phyloP scores from a whole-genome alignment of 2,797 vertebrate genomes.

The Prunella strophiata region DNA sequence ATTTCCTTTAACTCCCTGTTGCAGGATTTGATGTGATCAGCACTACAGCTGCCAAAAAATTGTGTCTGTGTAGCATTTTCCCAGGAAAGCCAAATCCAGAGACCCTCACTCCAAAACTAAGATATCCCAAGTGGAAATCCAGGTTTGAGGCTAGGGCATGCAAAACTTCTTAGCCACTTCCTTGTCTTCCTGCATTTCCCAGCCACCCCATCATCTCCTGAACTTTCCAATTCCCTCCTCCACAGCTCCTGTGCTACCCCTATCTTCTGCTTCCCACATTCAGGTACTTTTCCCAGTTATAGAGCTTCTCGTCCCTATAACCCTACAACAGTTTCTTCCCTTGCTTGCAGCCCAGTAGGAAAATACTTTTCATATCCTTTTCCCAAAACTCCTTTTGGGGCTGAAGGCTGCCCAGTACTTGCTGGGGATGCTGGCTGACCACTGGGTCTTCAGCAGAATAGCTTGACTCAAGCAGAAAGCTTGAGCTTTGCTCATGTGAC shows the following conservation, averaged over 20 bases:
- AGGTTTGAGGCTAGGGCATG: background rate
- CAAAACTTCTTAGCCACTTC: background rate
- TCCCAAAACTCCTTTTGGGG: background rate
- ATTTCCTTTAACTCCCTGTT: background rate
- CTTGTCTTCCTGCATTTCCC: background rate
- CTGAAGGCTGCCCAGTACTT: background rate
- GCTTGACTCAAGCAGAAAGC: no score
- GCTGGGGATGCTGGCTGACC: background rate
- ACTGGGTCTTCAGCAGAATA: background rate
- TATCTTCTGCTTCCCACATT: background rate
- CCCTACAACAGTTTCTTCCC: background rate
- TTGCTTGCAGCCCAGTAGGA: background rate
- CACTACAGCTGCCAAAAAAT: background rate
- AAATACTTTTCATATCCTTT: background rate
- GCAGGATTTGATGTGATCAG: background rate
- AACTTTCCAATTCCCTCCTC: background rate
- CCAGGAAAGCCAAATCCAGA: background rate
- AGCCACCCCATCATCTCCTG: background rate
- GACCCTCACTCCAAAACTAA: background rate
- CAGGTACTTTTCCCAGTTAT: background rate
- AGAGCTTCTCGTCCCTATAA: background rate
- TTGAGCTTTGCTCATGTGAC: background rate
- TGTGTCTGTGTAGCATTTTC: background rate
- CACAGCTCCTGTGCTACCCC: background rate
- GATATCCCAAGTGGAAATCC: background rate